These are phyloP conservation scores for Pseudeuparius sepicola DNA, from an alignment of 2,888 invertebrate genomes.

Conservation along the genomic window DNA sequence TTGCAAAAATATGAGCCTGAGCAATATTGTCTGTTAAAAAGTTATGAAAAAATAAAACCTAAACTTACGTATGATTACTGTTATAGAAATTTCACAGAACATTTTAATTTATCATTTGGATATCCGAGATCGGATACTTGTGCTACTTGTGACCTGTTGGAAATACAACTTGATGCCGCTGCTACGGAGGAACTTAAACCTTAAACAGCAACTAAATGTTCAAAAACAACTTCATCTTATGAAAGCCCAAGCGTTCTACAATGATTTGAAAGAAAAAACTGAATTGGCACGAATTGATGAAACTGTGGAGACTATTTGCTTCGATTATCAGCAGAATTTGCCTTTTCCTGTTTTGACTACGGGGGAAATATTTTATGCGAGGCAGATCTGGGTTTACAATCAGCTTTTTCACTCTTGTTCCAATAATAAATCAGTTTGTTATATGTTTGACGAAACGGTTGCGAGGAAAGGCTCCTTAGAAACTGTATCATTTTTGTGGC, in stretches of 20 bases:
- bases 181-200: constrained; percentile 6
- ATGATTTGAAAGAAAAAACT: constrained; percentile 10
- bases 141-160: constrained; percentile 7
- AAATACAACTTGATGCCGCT: too few species aligned
- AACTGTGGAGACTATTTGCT: constrained; percentile 10
- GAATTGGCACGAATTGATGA: constrained; percentile 7
- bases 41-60: too few species aligned
- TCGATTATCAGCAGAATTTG: constrained; percentile 16
- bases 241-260: constrained; percentile 11
- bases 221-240: constrained; percentile 10
- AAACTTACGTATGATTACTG: too few species aligned
- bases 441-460: constrained; percentile 17
- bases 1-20: too few species aligned
- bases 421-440: constrained; percentile 12
- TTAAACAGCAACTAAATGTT: constrained; percentile 4
- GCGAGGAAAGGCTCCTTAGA: constrained; percentile 16
- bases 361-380: constrained; percentile 14
- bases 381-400: constrained; percentile 18
- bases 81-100: too few species aligned
- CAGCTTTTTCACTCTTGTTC: constrained; percentile 10
- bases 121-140: constrained; percentile 10
- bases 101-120: constrained; percentile 8
- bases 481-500: constrained; percentile 11
- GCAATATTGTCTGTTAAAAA: too few species aligned
- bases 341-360: constrained; percentile 11